These are phyloP conservation scores for Choloepus didactylus DNA, from an alignment of 2,797 vertebrate genomes.

Conservation along the genomic window DNA sequence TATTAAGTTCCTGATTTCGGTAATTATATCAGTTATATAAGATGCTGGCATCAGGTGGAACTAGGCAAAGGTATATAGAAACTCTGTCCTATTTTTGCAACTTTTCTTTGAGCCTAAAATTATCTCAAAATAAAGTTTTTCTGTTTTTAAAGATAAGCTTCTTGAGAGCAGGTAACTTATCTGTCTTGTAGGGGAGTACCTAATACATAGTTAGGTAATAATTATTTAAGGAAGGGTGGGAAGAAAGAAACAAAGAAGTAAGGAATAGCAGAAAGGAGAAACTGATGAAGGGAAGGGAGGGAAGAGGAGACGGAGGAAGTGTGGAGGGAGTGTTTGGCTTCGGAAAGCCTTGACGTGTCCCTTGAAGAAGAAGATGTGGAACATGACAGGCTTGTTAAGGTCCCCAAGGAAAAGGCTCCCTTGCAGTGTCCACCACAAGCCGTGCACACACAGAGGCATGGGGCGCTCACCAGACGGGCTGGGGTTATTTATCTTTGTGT, in stretches of 20 bases:
- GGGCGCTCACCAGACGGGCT: not conserved
- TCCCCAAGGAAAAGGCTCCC: not conserved
- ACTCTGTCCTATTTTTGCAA: not conserved
- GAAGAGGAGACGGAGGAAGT: not conserved
- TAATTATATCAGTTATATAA: not conserved
- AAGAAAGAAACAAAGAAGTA: not conserved
- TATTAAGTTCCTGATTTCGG: slow-evolving; percentile 2
- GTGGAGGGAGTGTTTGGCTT: not conserved
- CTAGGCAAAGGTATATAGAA: not conserved
- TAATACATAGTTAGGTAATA: not conserved
- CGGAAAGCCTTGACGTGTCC: not conserved
- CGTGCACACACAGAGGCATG: not conserved
- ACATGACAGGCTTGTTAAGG: no score
- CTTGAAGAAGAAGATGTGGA: not conserved
- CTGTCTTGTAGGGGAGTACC: not conserved
- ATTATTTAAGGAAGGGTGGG: not conserved
- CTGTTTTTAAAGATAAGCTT: not conserved
- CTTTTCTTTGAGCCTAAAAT: not conserved
- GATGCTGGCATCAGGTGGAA: not conserved
- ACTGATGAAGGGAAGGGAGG: not conserved
- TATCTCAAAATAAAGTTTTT: not conserved
- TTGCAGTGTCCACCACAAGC: not conserved
- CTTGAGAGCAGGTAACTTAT: not conserved
- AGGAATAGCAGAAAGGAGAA: not conserved
- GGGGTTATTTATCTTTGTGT: not conserved